phyloP scores from a whole-genome alignment of 2,888 invertebrate genomes.

The Slavum lentiscoides region DNA sequence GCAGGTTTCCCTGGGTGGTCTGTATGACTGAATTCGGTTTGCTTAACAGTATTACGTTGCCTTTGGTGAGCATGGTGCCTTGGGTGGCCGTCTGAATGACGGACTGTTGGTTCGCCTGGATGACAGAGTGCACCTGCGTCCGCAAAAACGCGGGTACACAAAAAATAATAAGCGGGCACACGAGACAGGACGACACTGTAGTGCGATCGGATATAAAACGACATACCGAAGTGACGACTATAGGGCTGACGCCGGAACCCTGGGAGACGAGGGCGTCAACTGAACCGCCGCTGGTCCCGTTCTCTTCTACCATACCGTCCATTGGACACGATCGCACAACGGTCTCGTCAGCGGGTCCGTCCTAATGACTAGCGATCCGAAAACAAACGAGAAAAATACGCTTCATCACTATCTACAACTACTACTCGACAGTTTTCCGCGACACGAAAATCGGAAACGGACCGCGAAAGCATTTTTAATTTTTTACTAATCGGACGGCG shows the following conservation, averaged over 20 bases:
- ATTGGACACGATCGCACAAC: constrained; percentile 68
- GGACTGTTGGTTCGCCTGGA: constrained; percentile 93
- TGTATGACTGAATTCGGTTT: constrained; percentile 92
- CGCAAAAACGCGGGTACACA: too few species aligned
- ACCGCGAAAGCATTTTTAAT: too few species aligned
- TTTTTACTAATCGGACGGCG: too few species aligned
- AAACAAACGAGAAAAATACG: background rate
- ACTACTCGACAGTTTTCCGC: too few species aligned
- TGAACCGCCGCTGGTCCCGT: constrained; percentile 63
- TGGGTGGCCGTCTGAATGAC: constrained; percentile 88
- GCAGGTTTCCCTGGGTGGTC: constrained; percentile 83
- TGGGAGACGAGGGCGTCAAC: constrained; percentile 52
- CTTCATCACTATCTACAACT: too few species aligned
- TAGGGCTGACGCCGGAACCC: constrained; percentile 55
- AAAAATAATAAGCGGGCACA: too few species aligned
- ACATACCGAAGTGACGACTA: constrained; percentile 66
- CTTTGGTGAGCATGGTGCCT: constrained; percentile 81
- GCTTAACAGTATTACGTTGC: constrained; percentile 85
- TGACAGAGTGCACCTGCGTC: constrained; percentile 85
- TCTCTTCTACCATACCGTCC: constrained; percentile 93
- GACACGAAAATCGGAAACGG: too few species aligned
- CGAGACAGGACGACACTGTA: background rate
- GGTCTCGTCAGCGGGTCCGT: constrained; percentile 65
- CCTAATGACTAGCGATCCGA: constrained; percentile 62
- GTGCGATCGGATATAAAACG: background rate